A percentile compares a stretch with the other conserved stretches of the same genome.
phyloP scores from a whole-genome alignment of 2,113 vertebrate species.

The Kryptolebias marmoratus region DNA sequence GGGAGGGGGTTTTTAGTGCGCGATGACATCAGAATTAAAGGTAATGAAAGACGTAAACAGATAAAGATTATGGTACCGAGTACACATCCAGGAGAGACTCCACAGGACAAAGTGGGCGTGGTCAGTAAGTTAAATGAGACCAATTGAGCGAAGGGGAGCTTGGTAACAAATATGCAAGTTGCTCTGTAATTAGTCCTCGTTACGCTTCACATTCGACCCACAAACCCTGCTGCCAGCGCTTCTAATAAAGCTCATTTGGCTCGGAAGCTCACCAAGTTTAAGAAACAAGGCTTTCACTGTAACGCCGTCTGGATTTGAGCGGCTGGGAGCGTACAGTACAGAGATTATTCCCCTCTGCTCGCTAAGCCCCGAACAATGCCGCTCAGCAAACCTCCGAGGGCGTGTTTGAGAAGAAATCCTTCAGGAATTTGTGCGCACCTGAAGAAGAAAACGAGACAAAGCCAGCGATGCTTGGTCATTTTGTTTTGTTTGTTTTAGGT shows the following conservation, averaged over 20 bases:
- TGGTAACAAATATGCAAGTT: neutral
- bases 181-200: neutral
- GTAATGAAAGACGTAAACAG: too few relatives aligned
- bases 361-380: conserved; percentile 13
- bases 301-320: conserved; percentile 13
- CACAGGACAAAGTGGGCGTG: neutral
- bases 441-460: neutral
- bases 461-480: too few relatives aligned
- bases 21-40: neutral
- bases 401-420: neutral
- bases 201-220: too few relatives aligned
- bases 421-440: neutral
- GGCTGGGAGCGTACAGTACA: neutral
- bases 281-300: conserved; percentile 46
- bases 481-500: neutral
- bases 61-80: too few relatives aligned
- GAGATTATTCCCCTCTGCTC: conserved; percentile 4
- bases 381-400: neutral
- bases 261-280: conserved; percentile 29
- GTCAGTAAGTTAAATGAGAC: neutral
- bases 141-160: neutral
- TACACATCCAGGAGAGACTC: too few relatives aligned
- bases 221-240: conserved; percentile 8
- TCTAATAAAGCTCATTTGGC: conserved; percentile 24
- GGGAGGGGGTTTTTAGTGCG: conserved; percentile 8